Base-by-base conservation (phyloP, 1,140 invertebrate genomes). In the Penaeus vannamei region DNA sequence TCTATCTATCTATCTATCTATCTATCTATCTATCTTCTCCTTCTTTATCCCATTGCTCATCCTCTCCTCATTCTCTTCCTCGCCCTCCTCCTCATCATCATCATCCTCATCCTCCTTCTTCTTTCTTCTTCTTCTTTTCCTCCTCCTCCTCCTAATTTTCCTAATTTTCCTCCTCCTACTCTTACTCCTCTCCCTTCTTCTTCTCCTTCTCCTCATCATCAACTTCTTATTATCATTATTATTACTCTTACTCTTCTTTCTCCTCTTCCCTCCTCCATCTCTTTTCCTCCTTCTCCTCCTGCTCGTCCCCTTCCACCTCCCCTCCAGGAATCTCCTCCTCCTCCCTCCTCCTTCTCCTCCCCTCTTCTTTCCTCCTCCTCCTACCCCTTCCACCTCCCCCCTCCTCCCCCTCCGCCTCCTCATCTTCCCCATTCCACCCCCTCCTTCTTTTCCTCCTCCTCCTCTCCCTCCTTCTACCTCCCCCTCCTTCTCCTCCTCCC, bases 251-350 rank as follows among this genome's bases (percentile, higher is more conserved):
- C 22, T n/a, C 42, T 36, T 53, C 32, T 76, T 46, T 3, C 23
- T 17, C 42, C 29, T 61, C 72, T 29, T 85, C 64, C 72, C 64
- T 72, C 84, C 53, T 36, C 64, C 84, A 36, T 72, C 12, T 66
- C 61, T 36, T 61, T 72, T 26, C 66, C 61, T 46, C 61, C 42
- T 29, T 66, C 61, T 84, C 32, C 61, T 17, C 36, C 61, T 66
- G 23, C 7, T 42, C 26, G 1, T 32, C 26, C 77, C 7, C 10
- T 20, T n/a, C n/a, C 22, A 0, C 23, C 0, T 36, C 10, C 36
- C 20, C 23, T 17, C 8, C 66, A 4, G 4, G 3, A 1, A 8
- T 12, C n/a, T 69, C 17, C 66, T n/a, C 29, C 10, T 32, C 17
- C 19, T 5, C 29, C 29, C 8, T 20, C n/a, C 19, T 69, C 29